phyloP scores from a whole-genome alignment of 2,113 vertebrate species.

The Upupa epops region DNA sequence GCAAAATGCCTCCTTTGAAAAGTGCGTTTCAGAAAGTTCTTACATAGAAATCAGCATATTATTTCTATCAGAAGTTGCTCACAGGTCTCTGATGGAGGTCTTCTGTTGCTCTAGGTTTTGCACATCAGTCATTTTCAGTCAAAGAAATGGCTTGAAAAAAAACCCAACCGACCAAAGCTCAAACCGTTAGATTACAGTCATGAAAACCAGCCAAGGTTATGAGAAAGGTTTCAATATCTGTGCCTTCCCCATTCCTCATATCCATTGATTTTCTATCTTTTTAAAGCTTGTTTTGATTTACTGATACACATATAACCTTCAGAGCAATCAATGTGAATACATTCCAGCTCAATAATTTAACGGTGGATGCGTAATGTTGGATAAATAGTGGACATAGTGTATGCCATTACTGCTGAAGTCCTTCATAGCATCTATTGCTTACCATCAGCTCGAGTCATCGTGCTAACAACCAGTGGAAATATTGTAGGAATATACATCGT shows the following conservation, averaged over 20 bases:
- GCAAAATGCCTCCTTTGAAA: not conserved
- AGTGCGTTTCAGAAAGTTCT: not conserved
- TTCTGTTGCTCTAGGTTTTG: not conserved
- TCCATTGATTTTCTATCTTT: slow-evolving; percentile 55
- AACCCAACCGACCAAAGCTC: not conserved
- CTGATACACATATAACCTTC: slow-evolving; percentile 32
- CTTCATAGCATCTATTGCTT: not conserved
- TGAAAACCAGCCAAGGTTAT: not conserved
- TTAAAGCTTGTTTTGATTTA: slow-evolving; percentile 62
- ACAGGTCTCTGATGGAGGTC: not conserved
- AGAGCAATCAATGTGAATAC: slow-evolving; percentile 43
- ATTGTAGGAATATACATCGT: not conserved
- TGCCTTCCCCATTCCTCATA: not conserved
- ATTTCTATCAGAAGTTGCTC: not conserved
- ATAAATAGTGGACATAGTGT: not conserved
- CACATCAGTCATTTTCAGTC: not conserved
- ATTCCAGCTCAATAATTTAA: slow-evolving; percentile 36
- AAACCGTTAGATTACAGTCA: not conserved
- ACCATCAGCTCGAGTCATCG: not conserved
- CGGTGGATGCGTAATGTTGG: not conserved
- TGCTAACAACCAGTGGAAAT: not conserved
- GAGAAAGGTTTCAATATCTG: slow-evolving; percentile 19
- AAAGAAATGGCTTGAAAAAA: not conserved
- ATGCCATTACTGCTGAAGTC: not conserved
- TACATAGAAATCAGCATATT: not conserved